phyloP scores from a whole-genome alignment of 2,888 invertebrate species.

The Heteropelma amictum region DNA sequence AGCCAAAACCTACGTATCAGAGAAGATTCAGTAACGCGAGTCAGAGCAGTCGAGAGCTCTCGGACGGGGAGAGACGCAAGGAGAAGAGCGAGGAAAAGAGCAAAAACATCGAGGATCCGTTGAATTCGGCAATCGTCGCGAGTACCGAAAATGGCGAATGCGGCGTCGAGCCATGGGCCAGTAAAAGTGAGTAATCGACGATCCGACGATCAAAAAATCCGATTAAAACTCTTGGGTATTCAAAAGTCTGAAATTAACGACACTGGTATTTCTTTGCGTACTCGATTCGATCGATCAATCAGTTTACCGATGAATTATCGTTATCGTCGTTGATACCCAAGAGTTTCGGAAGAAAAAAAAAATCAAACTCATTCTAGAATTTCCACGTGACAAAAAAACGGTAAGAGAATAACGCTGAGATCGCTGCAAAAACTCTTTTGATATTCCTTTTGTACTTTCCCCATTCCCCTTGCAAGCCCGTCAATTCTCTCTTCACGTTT shows the following conservation, averaged over 20 bases:
- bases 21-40: constrained; percentile 75
- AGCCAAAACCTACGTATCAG: constrained; percentile 65
- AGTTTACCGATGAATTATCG: too few relatives aligned
- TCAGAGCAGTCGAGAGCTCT: constrained; percentile 74
- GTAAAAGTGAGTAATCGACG: constrained; percentile 69
- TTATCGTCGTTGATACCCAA: too few relatives aligned
- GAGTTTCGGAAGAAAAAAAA: too few relatives aligned
- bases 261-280: too few relatives aligned
- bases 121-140: constrained; percentile 79
- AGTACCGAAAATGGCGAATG: constrained; percentile 79
- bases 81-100: constrained; percentile 63
- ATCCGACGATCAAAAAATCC: neutral
- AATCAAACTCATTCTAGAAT: too few relatives aligned
- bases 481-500: neutral
- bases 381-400: too few relatives aligned
- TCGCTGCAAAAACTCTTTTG: too few relatives aligned
- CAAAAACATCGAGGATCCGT: constrained; percentile 71
- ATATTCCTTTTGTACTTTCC: neutral
- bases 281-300: too few relatives aligned
- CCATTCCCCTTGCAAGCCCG: neutral
- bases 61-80: constrained; percentile 68
- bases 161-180: constrained; percentile 71
- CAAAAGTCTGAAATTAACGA: too few relatives aligned
- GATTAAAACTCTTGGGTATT: neutral
- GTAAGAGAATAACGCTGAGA: too few relatives aligned